Conservation (phyloP, 2,113 vertebrate genomes). For the Platanista minor region DNA sequence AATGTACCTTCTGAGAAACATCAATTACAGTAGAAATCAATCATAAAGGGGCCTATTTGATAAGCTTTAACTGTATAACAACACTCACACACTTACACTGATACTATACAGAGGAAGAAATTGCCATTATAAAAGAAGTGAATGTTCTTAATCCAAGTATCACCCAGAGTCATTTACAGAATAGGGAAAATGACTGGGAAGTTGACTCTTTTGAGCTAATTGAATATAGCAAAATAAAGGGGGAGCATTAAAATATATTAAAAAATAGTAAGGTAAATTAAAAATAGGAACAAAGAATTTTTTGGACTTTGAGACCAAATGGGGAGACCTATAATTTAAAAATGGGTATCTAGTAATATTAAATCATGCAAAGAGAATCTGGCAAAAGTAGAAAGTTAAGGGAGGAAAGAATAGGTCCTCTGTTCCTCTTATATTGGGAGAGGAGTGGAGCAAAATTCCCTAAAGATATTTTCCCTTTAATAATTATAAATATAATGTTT, state of each 20-base stretch:
- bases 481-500: not conserved
- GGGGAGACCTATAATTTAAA: not conserved
- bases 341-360: not conserved
- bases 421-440: not conserved
- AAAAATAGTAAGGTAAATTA: not conserved
- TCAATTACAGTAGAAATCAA: not conserved
- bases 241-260: not conserved
- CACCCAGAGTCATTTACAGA: not conserved
- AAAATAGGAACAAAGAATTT: fast-evolving
- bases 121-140: not conserved
- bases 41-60: not conserved
- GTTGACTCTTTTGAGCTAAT: not conserved
- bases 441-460: fast-evolving
- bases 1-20: not conserved
- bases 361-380: not conserved
- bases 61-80: not conserved
- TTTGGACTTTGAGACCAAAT: not conserved
- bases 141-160: not conserved
- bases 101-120: not conserved
- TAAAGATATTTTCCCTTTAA: not conserved
- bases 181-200: not conserved
- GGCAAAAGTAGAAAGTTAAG: not conserved
- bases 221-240: not conserved
- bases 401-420: fast-evolving
- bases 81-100: not conserved